A percentile compares a stretch with the other conserved stretches of the same genome.
These are phyloP conservation scores for Lypha dubia DNA, from an alignment of 2,888 invertebrate species.

Conservation along the genomic window DNA sequence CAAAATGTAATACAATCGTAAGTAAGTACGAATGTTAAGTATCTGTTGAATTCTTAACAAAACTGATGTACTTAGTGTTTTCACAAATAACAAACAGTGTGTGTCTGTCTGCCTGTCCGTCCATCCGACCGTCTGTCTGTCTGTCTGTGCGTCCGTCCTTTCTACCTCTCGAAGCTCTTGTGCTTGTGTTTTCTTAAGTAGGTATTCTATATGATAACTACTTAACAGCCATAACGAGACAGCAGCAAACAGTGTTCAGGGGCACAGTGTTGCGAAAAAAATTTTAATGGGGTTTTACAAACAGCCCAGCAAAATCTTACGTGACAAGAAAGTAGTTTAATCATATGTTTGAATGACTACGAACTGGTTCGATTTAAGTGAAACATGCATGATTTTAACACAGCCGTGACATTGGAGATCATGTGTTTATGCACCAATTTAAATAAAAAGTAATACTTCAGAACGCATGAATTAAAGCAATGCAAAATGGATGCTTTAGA, in stretches of 20 bases:
- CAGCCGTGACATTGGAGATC: too few relatives aligned
- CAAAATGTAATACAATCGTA: slow-evolving; percentile 32
- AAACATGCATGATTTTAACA: too few relatives aligned
- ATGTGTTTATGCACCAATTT: too few relatives aligned
- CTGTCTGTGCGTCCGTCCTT: not conserved
- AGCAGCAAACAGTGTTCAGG: slow-evolving; percentile 10
- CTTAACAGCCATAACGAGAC: slow-evolving; percentile 59
- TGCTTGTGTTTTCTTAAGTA: slow-evolving; percentile 60
- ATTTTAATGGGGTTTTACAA: not conserved
- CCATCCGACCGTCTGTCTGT: not conserved
- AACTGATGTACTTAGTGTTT: slow-evolving; percentile 33
- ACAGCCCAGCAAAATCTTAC: too few relatives aligned
- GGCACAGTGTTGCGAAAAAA: slow-evolving; percentile 19
- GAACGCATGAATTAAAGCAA: too few relatives aligned
- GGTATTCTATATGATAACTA: slow-evolving; percentile 71
- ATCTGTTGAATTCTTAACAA: slow-evolving; percentile 67
- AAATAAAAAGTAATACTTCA: too few relatives aligned
- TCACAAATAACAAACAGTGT: slow-evolving; percentile 14
- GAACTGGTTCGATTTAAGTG: too few relatives aligned
- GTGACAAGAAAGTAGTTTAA: too few relatives aligned
- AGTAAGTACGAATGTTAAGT: slow-evolving; percentile 40
- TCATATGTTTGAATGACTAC: too few relatives aligned
- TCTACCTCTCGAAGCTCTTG: slow-evolving; percentile 4
- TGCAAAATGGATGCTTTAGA: too few relatives aligned
- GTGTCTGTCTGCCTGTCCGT: not conserved